Conservation (phyloP, 2,888 invertebrate genomes). For the Torymus texanus region DNA sequence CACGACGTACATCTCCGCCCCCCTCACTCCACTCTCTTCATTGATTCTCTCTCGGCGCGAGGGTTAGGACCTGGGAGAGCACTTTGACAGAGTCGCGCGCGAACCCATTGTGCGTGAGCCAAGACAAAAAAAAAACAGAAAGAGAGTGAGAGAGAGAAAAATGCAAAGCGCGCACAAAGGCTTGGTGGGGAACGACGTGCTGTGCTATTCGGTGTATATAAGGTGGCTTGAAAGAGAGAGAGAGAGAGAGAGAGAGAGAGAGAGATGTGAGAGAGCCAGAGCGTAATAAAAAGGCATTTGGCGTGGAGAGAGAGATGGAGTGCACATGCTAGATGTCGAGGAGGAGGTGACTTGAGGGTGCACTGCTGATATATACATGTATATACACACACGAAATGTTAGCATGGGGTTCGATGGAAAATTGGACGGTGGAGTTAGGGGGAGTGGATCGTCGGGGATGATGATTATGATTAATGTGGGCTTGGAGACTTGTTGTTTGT, state of each 20-base stretch:
- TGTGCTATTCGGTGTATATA: too few relatives aligned
- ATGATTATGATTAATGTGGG: too few relatives aligned
- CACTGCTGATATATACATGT: not conserved
- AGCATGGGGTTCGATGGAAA: too few relatives aligned
- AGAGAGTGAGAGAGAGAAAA: conserved; percentile 4
- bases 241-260: conserved; percentile 1
- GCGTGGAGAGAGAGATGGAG: conserved; percentile 10
- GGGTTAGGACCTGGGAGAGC: not conserved
- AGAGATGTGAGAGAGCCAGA: not conserved
- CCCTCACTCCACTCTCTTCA: too few relatives aligned
- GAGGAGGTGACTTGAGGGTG: not conserved
- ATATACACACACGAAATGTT: too few relatives aligned
- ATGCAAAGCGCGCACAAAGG: conserved; percentile 24
- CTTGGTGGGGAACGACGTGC: too few relatives aligned
- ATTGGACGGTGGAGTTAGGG: too few relatives aligned
- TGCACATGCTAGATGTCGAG: not conserved
- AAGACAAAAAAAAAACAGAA: not conserved
- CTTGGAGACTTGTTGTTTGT: too few relatives aligned
- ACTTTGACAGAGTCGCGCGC: not conserved
- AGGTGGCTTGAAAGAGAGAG: not conserved
- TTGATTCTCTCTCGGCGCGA: too few relatives aligned
- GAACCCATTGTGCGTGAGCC: conserved; percentile 18
- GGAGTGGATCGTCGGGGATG: too few relatives aligned
- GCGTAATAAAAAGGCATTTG: conserved; percentile 34
- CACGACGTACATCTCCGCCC: too few relatives aligned